These are phyloP conservation scores for Adineta ricciae DNA, from an alignment of 2,888 invertebrate species.

Conservation along the genomic window DNA sequence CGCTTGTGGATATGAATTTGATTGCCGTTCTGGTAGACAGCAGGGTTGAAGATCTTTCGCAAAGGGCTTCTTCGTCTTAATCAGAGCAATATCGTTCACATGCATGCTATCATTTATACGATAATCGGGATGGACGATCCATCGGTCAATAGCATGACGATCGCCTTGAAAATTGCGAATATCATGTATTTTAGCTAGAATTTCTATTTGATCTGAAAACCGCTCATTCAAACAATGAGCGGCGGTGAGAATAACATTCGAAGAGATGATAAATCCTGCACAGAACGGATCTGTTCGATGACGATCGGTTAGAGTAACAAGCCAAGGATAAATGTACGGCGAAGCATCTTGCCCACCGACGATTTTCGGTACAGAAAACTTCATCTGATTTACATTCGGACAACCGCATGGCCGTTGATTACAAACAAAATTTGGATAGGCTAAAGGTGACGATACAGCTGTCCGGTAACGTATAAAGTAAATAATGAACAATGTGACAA, in stretches of 20 bases:
- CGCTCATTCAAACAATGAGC: slow-evolving; percentile 11
- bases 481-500: not conserved
- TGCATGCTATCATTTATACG: not conserved
- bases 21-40: not conserved
- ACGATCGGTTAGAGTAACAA: not conserved
- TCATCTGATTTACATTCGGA: not conserved
- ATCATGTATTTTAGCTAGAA: not conserved
- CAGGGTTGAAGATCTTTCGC: not conserved
- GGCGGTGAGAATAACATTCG: not conserved
- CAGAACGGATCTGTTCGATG: not conserved
- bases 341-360: not conserved
- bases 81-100: not conserved
- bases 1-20: not conserved
- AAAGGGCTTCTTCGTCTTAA: not conserved
- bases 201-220: not conserved
- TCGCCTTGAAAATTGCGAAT: not conserved
- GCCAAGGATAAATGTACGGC: not conserved
- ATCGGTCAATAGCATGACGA: not conserved
- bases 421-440: not conserved
- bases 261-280: not conserved
- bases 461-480: not conserved
- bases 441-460: not conserved
- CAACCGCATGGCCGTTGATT: not conserved
- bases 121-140: not conserved
- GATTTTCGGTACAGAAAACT: not conserved